Evolutionary conservation across 1,140 invertebrate genomes (phyloP).

Genomic region (Scaptomyza pallida): DNA sequence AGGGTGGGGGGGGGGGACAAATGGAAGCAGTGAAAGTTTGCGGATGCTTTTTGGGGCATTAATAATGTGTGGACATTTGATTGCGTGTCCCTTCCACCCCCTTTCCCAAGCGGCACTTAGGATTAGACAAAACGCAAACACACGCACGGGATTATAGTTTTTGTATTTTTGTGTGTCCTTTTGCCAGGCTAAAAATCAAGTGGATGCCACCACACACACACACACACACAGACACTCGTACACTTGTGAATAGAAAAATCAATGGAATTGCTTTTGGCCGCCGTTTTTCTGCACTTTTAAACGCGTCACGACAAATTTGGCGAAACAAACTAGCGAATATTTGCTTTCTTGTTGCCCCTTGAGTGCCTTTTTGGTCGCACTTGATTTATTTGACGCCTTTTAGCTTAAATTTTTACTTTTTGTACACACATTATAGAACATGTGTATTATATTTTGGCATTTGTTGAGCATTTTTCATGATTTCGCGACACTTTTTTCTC

Average conservation of each 20-base stretch:
- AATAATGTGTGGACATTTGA: slow-evolving; percentile 50
- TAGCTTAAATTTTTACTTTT: slow-evolving; percentile 61
- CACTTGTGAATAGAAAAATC: slow-evolving; percentile 64
- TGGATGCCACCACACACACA: not conserved
- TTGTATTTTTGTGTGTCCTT: slow-evolving; percentile 14
- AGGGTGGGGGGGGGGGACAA: not conserved
- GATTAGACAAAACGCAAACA: slow-evolving; percentile 16
- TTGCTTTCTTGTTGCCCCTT: slow-evolving; percentile 9
- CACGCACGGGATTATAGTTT: slow-evolving; percentile 1
- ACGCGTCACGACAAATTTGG: slow-evolving; percentile 72
- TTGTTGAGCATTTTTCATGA: slow-evolving; percentile 32
- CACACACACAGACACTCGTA: not conserved
- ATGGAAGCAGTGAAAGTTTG: slow-evolving; percentile 19
- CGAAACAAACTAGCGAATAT: slow-evolving; percentile 19
- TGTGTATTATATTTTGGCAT: slow-evolving; percentile 50
- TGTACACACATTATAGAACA: slow-evolving; percentile 22
- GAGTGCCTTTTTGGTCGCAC: slow-evolving; percentile 53
- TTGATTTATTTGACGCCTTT: slow-evolving; percentile 70
- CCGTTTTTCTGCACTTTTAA: slow-evolving; percentile 74
- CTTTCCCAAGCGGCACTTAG: slow-evolving; percentile 43
- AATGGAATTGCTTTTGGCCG: slow-evolving; percentile 65
- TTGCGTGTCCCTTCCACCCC: slow-evolving; percentile 23
- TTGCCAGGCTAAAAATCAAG: slow-evolving; percentile 8
- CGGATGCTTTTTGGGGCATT: slow-evolving; percentile 23
- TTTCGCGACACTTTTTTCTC: slow-evolving; percentile 24